These are phyloP conservation scores for Malurus alboscapulatus DNA, from an alignment of 2,113 vertebrate species.

Conservation along the genomic window DNA sequence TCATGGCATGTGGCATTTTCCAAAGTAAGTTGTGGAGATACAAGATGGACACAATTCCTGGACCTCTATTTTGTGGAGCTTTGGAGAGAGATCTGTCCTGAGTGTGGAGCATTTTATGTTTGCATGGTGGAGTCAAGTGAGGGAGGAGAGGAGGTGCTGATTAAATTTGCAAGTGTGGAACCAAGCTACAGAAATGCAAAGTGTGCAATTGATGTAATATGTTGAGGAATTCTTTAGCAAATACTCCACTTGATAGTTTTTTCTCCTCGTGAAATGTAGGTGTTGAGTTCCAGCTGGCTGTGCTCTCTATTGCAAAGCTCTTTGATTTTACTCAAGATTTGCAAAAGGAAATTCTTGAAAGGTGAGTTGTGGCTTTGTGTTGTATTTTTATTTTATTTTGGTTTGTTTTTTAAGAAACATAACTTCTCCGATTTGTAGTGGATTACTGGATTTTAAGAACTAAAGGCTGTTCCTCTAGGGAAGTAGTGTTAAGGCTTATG, in stretches of 20 bases:
- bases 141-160: not conserved
- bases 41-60: not conserved
- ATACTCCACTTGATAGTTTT: not conserved
- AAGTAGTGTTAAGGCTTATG: not conserved
- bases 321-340: conserved; percentile 92
- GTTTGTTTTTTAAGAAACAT: not conserved
- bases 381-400: not conserved
- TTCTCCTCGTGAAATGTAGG: conserved; percentile 69
- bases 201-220: not conserved
- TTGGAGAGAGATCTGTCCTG: not conserved
- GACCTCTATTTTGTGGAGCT: not conserved
- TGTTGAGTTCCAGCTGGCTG: conserved; percentile 85
- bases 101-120: not conserved
- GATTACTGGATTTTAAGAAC: not conserved
- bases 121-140: not conserved
- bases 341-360: conserved; percentile 86
- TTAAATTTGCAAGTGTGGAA: not conserved
- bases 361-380: conserved; percentile 74
- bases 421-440: not conserved
- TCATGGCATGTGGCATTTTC: not conserved
- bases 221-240: not conserved
- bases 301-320: conserved; percentile 85
- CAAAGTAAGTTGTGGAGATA: not conserved
- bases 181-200: not conserved
- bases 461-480: not conserved